A percentile compares a stretch with the other conserved stretches of the same genome.
These are phyloP conservation scores for Incurvaria masculella DNA, from an alignment of 2,888 invertebrate species.

Conservation along the genomic window DNA sequence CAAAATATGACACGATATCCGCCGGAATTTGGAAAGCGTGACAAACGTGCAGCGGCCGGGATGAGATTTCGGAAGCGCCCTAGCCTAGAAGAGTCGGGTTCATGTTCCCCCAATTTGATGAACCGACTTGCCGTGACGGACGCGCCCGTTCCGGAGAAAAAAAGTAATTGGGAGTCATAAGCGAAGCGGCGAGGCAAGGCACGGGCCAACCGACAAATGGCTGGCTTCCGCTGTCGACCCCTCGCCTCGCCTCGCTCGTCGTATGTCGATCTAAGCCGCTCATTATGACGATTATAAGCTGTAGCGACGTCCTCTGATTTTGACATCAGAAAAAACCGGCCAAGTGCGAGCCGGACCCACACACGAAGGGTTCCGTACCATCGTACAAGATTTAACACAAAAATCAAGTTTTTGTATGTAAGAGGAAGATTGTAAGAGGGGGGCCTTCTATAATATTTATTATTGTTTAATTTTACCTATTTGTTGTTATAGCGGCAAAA, in stretches of 20 bases:
- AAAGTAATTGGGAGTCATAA: neutral
- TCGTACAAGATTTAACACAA: too few relatives aligned
- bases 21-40: neutral
- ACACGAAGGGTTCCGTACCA: too few relatives aligned
- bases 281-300: neutral
- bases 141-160: neutral
- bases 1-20: neutral
- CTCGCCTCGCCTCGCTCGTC: neutral
- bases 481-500: too few relatives aligned
- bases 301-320: too few relatives aligned
- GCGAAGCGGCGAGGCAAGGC: neutral
- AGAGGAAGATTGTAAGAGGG: too few relatives aligned
- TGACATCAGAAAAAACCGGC: too few relatives aligned
- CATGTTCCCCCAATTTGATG: neutral
- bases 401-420: too few relatives aligned
- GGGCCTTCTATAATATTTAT: too few relatives aligned
- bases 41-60: neutral
- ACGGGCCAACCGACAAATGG: neutral
- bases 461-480: too few relatives aligned
- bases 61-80: neutral
- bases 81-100: neutral
- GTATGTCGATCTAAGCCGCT: neutral
- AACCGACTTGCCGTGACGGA: neutral
- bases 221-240: neutral
- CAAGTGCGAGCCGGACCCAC: too few relatives aligned